Evolutionary conservation across 2,113 vertebrate species (phyloP).

Genomic region (Ornithorhynchus anatinus): DNA sequence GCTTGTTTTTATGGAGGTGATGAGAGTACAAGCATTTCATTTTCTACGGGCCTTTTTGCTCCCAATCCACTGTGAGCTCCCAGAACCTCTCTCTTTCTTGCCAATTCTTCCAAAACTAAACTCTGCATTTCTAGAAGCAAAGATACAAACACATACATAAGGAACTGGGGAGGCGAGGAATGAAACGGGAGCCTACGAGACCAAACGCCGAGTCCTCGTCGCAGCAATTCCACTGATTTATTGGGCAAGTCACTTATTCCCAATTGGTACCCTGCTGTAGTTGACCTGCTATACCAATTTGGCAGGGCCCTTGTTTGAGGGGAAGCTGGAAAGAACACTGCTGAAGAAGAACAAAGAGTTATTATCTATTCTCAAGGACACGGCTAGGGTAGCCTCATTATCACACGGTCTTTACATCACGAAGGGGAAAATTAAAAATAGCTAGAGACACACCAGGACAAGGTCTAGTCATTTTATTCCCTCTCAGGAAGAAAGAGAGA

Average conservation of each 20-base stretch:
- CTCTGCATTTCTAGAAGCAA: no score
- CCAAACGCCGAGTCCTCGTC: no score
- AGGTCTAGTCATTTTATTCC: no score
- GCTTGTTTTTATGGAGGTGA: conserved; percentile 48
- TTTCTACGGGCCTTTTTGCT: background rate
- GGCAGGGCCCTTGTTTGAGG: background rate
- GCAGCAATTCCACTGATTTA: no score
- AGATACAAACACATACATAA: no score
- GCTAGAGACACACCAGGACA: background rate
- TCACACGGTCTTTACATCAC: background rate
- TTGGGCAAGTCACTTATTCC: no score
- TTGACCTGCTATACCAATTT: background rate
- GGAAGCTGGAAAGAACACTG: background rate
- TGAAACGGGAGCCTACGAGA: no score
- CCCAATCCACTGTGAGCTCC: no score
- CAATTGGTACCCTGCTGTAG: no score
- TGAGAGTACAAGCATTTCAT: background rate
- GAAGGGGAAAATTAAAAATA: background rate
- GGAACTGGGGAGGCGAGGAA: no score
- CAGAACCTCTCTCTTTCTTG: no score
- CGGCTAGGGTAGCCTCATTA: background rate
- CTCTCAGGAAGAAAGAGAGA: background rate
- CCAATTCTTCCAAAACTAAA: no score
- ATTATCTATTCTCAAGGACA: background rate
- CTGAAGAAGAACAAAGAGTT: background rate